These are phyloP conservation scores for Pissodes strobi DNA, from an alignment of 1,140 invertebrate species.

Conservation along the genomic window DNA sequence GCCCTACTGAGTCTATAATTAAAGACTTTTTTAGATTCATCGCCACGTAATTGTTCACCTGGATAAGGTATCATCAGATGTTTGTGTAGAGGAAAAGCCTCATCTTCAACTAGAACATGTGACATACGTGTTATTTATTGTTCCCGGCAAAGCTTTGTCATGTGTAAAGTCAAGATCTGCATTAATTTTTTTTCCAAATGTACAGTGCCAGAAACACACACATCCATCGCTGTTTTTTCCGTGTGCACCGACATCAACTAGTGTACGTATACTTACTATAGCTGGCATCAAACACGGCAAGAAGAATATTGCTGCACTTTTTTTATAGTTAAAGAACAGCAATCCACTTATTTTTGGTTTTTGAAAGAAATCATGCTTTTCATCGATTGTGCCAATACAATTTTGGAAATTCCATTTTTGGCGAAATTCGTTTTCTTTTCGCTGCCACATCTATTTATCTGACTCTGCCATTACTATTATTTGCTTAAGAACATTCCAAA, in stretches of 20 bases:
- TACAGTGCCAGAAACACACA: constrained; percentile 37
- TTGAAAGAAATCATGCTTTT: constrained; percentile 53
- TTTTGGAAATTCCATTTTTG: constrained; percentile 55
- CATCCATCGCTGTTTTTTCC: constrained; percentile 54
- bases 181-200: constrained; percentile 18
- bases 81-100: constrained; percentile 43
- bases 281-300: constrained; percentile 58
- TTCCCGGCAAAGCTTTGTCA: constrained; percentile 9
- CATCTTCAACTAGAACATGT: constrained; percentile 44
- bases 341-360: constrained; percentile 50
- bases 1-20: constrained; percentile 57
- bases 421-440: constrained; percentile 42
- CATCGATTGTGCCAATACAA: constrained; percentile 56
- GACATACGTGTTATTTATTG: constrained; percentile 38
- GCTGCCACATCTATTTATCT: constrained; percentile 38
- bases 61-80: constrained; percentile 46
- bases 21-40: constrained; percentile 52
- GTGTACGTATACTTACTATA: constrained; percentile 57
- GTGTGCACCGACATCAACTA: constrained; percentile 56
- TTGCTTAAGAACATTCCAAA: constrained; percentile 42
- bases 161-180: constrained; percentile 32
- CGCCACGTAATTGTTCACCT: neutral
- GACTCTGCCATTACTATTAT: constrained; percentile 35
- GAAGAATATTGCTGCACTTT: constrained; percentile 55
- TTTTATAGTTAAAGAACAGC: constrained; percentile 60